Base-by-base conservation (phyloP, 2,797 vertebrate genomes). In the Arnoldichthys spilopterus region DNA sequence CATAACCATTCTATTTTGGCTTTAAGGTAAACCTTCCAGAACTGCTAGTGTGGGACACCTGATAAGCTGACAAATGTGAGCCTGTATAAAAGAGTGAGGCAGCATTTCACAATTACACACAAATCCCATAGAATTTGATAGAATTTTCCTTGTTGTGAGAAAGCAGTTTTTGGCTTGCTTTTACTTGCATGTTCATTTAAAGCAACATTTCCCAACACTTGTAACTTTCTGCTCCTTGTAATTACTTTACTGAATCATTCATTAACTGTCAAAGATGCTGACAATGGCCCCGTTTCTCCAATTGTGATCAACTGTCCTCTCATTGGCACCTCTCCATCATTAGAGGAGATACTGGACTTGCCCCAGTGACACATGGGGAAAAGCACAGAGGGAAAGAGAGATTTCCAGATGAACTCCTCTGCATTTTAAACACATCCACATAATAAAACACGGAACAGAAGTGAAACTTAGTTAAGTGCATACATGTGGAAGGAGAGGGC, bases 181-280 rank as follows among this genome's bases (percentile, higher is more conserved):
- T 77, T 61, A 37, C 43, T 6, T 70, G 28, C 56, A 66, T 20
- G 15, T 53, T 53, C 6, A 37, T 37, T 66, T 37, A 43, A 22
- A 54, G 68, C 18, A 32, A 62, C 47, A 70, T 70, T 70, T 54
- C 47, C 49, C 22, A 53, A 71, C n/a, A 54, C 68, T 15, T 24
- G 30, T 24, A 53, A 34, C 51, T 32, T 12, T 26, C 18, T 26
- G 51, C 67, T 69, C 26, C 45, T 20, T 69, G 67, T 26, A 69
- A 69, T 30, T 51, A 51, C 51, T 32, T 32, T 47, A 32, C 13
- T 18, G 22, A 47, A 47, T n/a, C 43, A 67, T 47, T 68, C 34
- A 6, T 28, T 16, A 68, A 47, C 1, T 8, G 1, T 0, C 28
- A 69, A 28, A 12, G 6, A 47, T 20, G 64, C 64, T 58, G 6